phyloP scores from a whole-genome alignment of 2,113 vertebrate species.

The Oncorhynchus masou region DNA sequence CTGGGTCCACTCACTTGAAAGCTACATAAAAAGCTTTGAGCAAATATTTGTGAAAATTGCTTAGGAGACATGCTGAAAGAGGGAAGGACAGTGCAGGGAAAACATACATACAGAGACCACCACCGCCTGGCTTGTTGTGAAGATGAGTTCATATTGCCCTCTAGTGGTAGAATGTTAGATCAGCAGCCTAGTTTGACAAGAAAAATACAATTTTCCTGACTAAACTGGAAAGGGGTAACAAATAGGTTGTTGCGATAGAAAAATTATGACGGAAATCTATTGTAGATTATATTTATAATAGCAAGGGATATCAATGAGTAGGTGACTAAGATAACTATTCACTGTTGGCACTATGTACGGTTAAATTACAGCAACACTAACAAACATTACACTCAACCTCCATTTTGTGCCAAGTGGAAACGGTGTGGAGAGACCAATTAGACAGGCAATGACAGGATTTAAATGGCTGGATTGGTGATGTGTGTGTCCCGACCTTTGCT shows the following conservation, averaged over 20 bases:
- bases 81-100: not conserved
- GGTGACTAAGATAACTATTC: no score
- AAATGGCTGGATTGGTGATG: conserved; percentile 71
- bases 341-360: no score
- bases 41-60: no score
- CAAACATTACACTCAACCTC: conserved; percentile 19
- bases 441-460: conserved; percentile 65
- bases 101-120: not conserved
- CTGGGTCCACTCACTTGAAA: not conserved
- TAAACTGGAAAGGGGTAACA: no score
- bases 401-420: conserved; percentile 60
- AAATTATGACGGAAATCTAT: no score
- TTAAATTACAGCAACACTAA: not conserved
- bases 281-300: no score
- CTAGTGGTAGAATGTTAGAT: conserved; percentile 40
- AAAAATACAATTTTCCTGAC: no score
- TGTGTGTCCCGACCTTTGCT: conserved; percentile 8
- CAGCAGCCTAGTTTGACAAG: not conserved
- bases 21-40: no score
- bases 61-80: not conserved
- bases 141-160: conserved; percentile 45
- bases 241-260: no score
- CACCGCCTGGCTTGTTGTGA: not conserved
- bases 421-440: conserved; percentile 65
- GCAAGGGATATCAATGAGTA: no score